phyloP scores from a whole-genome alignment of 2,797 vertebrate genomes.

The Tapirus indicus region DNA sequence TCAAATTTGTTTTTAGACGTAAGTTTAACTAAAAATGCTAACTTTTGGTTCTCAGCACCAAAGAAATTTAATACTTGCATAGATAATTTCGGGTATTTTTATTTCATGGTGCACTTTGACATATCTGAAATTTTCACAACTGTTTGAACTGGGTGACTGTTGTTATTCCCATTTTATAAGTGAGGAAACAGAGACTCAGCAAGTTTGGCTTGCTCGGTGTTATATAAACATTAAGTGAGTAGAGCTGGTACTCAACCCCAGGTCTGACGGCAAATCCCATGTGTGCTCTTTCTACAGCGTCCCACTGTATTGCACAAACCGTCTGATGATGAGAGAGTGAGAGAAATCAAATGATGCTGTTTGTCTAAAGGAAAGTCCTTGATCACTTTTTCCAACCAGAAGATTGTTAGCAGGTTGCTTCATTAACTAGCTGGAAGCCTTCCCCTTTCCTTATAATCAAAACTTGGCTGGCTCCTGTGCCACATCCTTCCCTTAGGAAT shows the following conservation, averaged over 20 bases:
- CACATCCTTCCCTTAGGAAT: constrained; percentile 33
- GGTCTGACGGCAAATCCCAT: not conserved
- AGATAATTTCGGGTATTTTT: not conserved
- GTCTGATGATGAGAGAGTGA: not conserved
- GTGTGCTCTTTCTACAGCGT: not conserved
- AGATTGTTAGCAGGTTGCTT: constrained; percentile 64
- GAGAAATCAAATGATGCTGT: not conserved
- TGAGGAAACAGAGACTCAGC: not conserved
- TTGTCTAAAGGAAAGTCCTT: constrained; percentile 50
- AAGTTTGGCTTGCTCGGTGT: not conserved
- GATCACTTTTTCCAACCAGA: constrained; percentile 49
- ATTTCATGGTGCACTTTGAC: not conserved
- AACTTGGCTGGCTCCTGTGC: not conserved
- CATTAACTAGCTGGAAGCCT: constrained; percentile 65
- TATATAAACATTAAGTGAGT: not conserved
- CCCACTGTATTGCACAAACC: not conserved
- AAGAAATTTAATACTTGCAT: not conserved
- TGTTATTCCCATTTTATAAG: not conserved
- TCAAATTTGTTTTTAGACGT: not conserved
- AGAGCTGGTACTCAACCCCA: not conserved
- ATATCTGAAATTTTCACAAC: not conserved
- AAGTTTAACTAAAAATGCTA: constrained; percentile 39
- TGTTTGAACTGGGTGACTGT: not conserved
- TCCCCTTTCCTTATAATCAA: constrained; percentile 39
- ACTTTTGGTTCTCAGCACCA: not conserved